These are phyloP conservation scores for Myotis daubentonii DNA, from an alignment of 2,797 vertebrate genomes.

Conservation along the genomic window DNA sequence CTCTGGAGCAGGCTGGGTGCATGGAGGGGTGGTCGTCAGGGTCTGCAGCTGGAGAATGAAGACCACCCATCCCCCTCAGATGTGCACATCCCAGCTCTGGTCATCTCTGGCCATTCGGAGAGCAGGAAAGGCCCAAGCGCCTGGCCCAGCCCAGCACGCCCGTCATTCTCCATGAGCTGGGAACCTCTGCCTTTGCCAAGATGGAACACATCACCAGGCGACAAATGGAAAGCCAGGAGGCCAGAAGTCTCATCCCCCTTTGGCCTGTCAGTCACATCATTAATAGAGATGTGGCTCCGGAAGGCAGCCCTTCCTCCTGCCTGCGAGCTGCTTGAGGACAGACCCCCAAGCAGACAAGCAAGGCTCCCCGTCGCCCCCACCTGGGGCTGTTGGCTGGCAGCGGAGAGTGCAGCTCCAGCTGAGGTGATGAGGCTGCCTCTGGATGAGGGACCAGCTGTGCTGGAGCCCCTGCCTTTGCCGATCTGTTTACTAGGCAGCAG, in stretches of 20 bases:
- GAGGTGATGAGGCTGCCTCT: constrained; percentile 65
- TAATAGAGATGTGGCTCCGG: constrained; percentile 74
- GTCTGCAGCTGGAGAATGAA: neutral
- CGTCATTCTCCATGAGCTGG: neutral
- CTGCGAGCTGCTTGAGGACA: constrained; percentile 71
- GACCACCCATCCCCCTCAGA: neutral
- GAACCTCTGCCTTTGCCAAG: constrained; percentile 49
- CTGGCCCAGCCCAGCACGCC: neutral
- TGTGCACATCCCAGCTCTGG: accelerated
- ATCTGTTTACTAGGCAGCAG: neutral
- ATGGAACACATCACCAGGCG: constrained; percentile 64
- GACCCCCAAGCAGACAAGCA: constrained; percentile 74
- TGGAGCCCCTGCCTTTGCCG: constrained; percentile 56
- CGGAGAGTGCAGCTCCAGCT: constrained; percentile 54
- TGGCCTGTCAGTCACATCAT: constrained; percentile 79
- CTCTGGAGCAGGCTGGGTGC: neutral
- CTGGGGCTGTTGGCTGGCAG: constrained; percentile 43
- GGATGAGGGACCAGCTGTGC: constrained; percentile 64
- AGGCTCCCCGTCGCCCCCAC: constrained; percentile 40
- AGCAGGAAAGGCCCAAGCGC: neutral
- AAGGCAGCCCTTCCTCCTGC: constrained; percentile 64
- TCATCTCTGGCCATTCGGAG: neutral
- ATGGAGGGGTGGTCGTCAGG: accelerated
- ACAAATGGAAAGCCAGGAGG: constrained; percentile 73
- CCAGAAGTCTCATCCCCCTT: constrained; percentile 75